Evolutionary conservation across 2,113 vertebrate genomes (phyloP).

Genomic region (Platysternon megacephalum): DNA sequence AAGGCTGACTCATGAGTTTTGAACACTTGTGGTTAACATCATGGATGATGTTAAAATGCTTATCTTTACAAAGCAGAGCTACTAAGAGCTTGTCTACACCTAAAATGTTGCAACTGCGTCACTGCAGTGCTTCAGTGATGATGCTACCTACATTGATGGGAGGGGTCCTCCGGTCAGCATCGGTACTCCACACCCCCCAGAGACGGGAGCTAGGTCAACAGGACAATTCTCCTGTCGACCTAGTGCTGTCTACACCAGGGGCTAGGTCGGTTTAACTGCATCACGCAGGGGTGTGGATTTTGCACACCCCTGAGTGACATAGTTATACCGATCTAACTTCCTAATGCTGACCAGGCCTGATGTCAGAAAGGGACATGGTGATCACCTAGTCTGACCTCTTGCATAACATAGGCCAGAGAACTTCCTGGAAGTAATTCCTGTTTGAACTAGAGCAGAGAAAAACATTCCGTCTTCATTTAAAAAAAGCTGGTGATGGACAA

Average conservation of each 20-base stretch:
- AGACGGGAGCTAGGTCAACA: not conserved
- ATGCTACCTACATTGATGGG: not conserved
- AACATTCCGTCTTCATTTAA: not conserved
- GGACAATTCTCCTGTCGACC: not conserved
- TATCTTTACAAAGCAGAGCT: not conserved
- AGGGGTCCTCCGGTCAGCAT: not conserved
- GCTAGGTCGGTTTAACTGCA: not conserved
- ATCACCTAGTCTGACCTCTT: not conserved
- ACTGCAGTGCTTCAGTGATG: not conserved
- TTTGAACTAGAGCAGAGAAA: not conserved
- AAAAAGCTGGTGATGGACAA: not conserved
- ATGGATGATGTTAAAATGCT: not conserved
- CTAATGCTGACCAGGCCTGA: not conserved
- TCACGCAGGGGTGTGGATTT: not conserved
- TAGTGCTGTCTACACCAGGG: not conserved
- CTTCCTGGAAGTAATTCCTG: not conserved
- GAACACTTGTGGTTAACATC: not conserved
- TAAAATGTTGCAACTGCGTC: not conserved
- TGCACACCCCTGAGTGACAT: not conserved
- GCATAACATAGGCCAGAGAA: not conserved
- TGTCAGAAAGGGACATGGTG: not conserved
- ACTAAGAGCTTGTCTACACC: not conserved
- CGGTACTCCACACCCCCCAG: not conserved
- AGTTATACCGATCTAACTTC: not conserved
- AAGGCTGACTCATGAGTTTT: not conserved